Percentiles rank a stretch among this genome's conserved stretches.
Conservation (phyloP, 2,888 invertebrate species). For the Drosophila anomalipes region DNA sequence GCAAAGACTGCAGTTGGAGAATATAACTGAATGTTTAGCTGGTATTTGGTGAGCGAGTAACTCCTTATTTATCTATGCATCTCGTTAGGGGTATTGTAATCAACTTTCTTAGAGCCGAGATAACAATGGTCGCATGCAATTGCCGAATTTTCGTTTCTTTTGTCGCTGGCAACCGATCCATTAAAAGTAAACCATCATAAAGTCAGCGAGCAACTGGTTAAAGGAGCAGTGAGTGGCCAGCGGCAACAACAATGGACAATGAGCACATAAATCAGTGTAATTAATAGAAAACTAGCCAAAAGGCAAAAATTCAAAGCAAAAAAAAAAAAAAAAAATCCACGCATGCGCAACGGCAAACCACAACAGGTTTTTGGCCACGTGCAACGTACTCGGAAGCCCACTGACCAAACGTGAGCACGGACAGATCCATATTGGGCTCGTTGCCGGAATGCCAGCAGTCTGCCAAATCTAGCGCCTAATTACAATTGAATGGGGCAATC, state of each 20-base stretch:
- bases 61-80: constrained; percentile 49
- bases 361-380: constrained; percentile 38
- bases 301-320: constrained; percentile 22
- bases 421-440: constrained; percentile 52
- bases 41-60: not conserved
- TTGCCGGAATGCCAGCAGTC: constrained; percentile 39
- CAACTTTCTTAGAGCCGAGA: constrained; percentile 42
- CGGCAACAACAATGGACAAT: constrained; percentile 92
- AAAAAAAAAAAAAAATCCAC: constrained; percentile 26
- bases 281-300: constrained; percentile 87
- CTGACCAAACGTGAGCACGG: constrained; percentile 46
- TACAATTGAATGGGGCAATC: constrained; percentile 48
- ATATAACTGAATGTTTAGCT: not conserved
- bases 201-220: constrained; percentile 29
- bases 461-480: constrained; percentile 59
- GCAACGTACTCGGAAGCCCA: constrained; percentile 30
- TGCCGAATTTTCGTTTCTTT: constrained; percentile 55
- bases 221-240: constrained; percentile 34
- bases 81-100: constrained; percentile 48
- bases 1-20: not conserved
- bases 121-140: constrained; percentile 66
- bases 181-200: constrained; percentile 71
- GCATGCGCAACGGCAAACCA: constrained; percentile 57
- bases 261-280: constrained; percentile 97
- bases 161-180: constrained; percentile 47